A percentile compares a stretch with the other conserved stretches of the same genome.
Evolutionary conservation across 2,113 vertebrate genomes (phyloP).

Genomic region (Leptobrachium leishanense): DNA sequence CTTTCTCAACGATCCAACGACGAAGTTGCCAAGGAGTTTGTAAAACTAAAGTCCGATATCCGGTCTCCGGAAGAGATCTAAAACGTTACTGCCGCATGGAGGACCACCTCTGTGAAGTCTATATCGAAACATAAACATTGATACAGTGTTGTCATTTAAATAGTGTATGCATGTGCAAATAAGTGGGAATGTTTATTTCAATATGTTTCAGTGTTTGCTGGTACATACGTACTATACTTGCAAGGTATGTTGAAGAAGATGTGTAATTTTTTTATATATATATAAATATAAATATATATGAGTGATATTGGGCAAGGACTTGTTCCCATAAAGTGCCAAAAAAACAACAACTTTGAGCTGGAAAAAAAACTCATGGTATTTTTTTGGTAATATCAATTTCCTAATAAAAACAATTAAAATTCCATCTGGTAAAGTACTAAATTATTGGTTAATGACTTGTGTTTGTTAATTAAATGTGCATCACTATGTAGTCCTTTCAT

Average conservation of each 20-base stretch:
- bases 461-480: constrained; percentile 55
- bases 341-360: constrained; percentile 75
- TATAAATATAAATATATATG: constrained; percentile 53
- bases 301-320: constrained; percentile 85
- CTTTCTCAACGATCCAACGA: constrained; percentile 95
- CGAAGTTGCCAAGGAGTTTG: constrained; percentile 96
- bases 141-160: constrained; percentile 68
- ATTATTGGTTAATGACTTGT: constrained; percentile 61
- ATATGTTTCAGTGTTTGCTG: constrained; percentile 89
- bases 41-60: constrained; percentile 91
- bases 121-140: constrained; percentile 38
- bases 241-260: constrained; percentile 78
- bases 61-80: constrained; percentile 84
- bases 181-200: constrained; percentile 91
- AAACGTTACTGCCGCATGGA: constrained; percentile 49
- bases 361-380: constrained; percentile 67
- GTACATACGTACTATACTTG: constrained; percentile 83
- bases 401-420: constrained; percentile 52
- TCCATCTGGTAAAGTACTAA: constrained; percentile 65
- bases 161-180: constrained; percentile 94
- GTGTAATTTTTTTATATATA: constrained; percentile 69
- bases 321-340: constrained; percentile 99
- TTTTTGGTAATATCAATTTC: constrained; percentile 72
- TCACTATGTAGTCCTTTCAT: constrained; percentile 34
- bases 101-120: constrained; percentile 41